These are phyloP conservation scores for Monopterus albus DNA, from an alignment of 2,113 vertebrate genomes.

Conservation along the genomic window DNA sequence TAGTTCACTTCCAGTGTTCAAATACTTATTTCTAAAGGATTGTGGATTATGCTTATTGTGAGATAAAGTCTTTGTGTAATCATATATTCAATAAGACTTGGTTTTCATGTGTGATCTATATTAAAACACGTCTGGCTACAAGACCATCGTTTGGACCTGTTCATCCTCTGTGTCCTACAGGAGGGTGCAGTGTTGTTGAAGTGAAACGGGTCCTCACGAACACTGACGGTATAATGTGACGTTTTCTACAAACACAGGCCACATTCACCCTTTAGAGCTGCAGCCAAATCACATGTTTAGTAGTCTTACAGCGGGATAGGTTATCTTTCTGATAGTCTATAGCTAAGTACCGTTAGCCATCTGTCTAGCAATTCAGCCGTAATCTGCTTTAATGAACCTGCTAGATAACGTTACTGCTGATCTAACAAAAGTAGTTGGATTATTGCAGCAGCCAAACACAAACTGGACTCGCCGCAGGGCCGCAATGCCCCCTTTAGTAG, in stretches of 20 bases:
- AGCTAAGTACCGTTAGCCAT: constrained; percentile 57
- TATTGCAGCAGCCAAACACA: neutral
- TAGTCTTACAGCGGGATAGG: neutral
- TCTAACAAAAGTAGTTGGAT: neutral
- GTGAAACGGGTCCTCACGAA: neutral
- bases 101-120: neutral
- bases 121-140: neutral
- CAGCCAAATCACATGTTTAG: neutral
- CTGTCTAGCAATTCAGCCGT: constrained; percentile 13
- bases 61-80: too few relatives aligned
- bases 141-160: too few relatives aligned
- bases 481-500: fast-evolving
- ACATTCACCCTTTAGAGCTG: too few relatives aligned
- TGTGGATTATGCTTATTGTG: too few relatives aligned
- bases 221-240: constrained; percentile 15
- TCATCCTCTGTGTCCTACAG: neutral
- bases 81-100: neutral
- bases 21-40: too few relatives aligned
- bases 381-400: constrained; percentile 5
- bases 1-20: constrained; percentile 11
- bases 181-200: neutral
- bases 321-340: constrained; percentile 33
- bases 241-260: constrained; percentile 14
- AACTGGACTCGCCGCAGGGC: fast-evolving
- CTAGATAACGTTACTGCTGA: neutral